A percentile compares a stretch with the other conserved stretches of the same genome.
phyloP scores from a whole-genome alignment of 2,113 vertebrate genomes.

The Albula glossodonta region DNA sequence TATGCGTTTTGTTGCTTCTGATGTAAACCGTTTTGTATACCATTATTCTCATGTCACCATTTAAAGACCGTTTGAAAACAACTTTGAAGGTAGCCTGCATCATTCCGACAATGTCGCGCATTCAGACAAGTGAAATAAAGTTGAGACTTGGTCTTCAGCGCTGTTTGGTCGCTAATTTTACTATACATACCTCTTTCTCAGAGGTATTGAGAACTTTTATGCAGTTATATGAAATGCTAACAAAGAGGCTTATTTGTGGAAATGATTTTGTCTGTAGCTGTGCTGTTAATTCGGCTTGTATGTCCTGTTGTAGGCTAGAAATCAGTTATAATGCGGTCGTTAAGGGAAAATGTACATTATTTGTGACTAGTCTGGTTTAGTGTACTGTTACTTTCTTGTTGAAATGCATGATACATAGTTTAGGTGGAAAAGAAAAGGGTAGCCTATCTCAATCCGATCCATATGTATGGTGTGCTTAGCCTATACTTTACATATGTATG shows the following conservation, averaged over 20 bases:
- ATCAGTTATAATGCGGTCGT: not conserved
- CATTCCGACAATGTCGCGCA: not conserved
- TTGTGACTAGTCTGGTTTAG: too few species aligned
- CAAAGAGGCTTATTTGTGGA: not conserved
- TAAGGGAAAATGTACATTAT: too few species aligned
- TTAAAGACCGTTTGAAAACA: not conserved
- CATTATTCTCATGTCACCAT: conserved; percentile 19
- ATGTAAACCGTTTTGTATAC: conserved; percentile 9
- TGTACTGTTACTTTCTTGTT: too few species aligned
- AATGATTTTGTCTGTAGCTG: not conserved
- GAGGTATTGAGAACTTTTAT: not conserved
- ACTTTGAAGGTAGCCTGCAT: not conserved
- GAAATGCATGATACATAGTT: too few species aligned
- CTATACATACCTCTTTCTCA: not conserved
- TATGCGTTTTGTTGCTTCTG: not conserved
- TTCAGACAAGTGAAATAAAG: not conserved
- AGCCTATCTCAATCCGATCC: too few species aligned
- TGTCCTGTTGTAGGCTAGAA: not conserved
- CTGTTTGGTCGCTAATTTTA: not conserved
- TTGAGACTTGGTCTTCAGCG: not conserved
- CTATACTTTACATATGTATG: not conserved
- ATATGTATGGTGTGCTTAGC: too few species aligned
- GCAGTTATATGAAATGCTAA: not conserved
- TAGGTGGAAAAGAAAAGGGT: too few species aligned
- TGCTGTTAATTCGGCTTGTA: not conserved